Percentiles rank a stretch among this genome's conserved stretches.
phyloP scores from a whole-genome alignment of 37 sponge, comb jelly and placozoan species.

The Axinella damicornis region DNA sequence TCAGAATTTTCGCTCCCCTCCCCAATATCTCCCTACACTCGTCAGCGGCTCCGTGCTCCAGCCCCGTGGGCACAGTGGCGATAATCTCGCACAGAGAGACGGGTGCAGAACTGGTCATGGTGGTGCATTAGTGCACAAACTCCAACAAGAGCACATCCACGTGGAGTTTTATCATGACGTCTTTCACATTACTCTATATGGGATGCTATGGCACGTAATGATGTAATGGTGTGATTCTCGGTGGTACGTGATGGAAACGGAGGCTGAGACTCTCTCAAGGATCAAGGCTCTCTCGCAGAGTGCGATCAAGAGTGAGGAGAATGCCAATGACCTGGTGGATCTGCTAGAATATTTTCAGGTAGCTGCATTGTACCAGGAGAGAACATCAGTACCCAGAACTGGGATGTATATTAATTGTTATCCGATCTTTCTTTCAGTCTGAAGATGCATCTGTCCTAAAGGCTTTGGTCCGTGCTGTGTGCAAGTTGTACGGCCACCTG shows the following conservation, averaged over 20 bases:
- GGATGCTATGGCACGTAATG: too few species aligned
- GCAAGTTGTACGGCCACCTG: constrained; percentile 27
- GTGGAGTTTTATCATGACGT: background rate
- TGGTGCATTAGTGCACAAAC: too few species aligned
- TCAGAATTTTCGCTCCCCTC: background rate
- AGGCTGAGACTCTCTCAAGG: background rate
- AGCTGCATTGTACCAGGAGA: too few species aligned
- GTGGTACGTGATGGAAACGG: too few species aligned
- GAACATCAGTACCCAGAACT: too few species aligned
- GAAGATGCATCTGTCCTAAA: constrained; percentile 13
- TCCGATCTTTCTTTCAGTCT: background rate
- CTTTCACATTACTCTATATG: too few species aligned
- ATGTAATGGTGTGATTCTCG: too few species aligned
- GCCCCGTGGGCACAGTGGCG: constrained; percentile 82
- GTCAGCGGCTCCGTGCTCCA: constrained; percentile 69
- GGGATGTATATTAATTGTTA: too few species aligned
- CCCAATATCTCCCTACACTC: constrained; percentile 59
- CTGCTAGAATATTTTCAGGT: constrained; percentile 61
- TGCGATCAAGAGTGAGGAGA: constrained; percentile 39
- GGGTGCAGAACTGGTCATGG: background rate
- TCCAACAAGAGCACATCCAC: background rate
- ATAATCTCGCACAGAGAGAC: background rate
- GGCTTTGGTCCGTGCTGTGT: constrained; percentile 20
- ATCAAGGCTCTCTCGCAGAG: constrained; percentile 31
- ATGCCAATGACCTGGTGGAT: constrained; percentile 66